phyloP scores from a whole-genome alignment of 92 coral and sea anemone species.

The Epizoanthus ramosus region DNA sequence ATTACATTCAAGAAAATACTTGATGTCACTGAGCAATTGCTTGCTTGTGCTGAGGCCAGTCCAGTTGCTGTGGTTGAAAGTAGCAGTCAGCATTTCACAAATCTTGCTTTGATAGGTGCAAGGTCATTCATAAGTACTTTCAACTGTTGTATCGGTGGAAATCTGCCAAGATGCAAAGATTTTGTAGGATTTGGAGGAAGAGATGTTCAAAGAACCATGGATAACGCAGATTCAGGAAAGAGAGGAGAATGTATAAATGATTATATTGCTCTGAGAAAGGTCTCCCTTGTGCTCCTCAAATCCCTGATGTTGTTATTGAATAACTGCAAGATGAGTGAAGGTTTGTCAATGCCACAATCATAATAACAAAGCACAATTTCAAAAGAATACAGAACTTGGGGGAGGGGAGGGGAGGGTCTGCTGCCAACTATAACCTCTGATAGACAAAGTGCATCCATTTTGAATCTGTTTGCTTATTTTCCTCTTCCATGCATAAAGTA shows the following conservation, averaged over 20 bases:
- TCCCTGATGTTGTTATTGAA: background rate
- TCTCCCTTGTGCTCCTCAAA: slow-evolving; percentile 42
- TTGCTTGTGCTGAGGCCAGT: slow-evolving; percentile 8
- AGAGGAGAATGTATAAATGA: background rate
- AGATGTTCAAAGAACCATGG: background rate
- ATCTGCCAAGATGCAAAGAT: slow-evolving; percentile 51
- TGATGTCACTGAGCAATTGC: slow-evolving; percentile 33
- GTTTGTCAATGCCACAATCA: slow-evolving; percentile 11
- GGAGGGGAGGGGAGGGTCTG: too few relatives aligned
- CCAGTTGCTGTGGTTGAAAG: background rate
- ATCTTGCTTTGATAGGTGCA: slow-evolving; percentile 18
- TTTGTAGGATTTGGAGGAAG: slow-evolving; percentile 75
- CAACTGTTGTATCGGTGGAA: slow-evolving; percentile 54
- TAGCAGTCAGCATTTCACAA: background rate
- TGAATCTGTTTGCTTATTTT: too few relatives aligned
- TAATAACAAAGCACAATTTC: too few relatives aligned
- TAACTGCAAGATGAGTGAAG: background rate
- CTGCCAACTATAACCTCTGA: too few relatives aligned
- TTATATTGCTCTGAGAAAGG: slow-evolving; percentile 33
- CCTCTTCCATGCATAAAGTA: too few relatives aligned
- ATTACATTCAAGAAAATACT: slow-evolving; percentile 60
- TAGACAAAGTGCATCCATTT: too few relatives aligned
- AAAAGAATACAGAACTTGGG: too few relatives aligned
- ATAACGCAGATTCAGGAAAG: background rate
- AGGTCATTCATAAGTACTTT: slow-evolving; percentile 51